phyloP scores from a whole-genome alignment of 2,113 vertebrate species.

The Steatornis caripensis region DNA sequence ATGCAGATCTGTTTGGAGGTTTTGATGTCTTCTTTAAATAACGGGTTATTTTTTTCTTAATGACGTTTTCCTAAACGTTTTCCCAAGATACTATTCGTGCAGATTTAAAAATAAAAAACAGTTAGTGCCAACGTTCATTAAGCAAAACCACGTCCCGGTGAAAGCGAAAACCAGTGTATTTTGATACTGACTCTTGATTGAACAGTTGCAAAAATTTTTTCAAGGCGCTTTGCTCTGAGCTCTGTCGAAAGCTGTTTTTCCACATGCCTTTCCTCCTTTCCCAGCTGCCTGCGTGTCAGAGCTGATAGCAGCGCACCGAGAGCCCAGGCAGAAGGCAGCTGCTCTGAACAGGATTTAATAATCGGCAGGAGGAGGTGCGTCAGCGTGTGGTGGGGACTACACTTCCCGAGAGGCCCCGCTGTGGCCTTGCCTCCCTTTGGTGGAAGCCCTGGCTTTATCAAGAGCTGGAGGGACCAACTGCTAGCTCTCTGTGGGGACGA shows the following conservation, averaged over 20 bases:
- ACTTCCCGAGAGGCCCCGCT: slow-evolving; percentile 54
- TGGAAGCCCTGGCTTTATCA: slow-evolving; percentile 39
- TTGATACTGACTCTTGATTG: neutral
- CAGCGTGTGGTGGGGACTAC: neutral
- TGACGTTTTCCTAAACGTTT: neutral
- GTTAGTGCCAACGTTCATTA: neutral
- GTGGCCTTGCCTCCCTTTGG: slow-evolving; percentile 2
- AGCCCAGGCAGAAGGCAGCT: neutral
- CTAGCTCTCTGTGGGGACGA: neutral
- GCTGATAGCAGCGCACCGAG: neutral
- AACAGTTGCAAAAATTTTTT: neutral
- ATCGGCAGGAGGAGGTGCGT: neutral
- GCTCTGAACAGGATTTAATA: neutral
- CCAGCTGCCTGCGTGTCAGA: neutral
- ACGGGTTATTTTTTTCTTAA: neutral
- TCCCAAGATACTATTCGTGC: neutral
- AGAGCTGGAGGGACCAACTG: neutral
- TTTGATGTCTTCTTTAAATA: neutral
- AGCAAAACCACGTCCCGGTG: neutral
- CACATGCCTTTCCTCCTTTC: neutral
- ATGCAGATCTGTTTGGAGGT: no score
- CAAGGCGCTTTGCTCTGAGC: neutral
- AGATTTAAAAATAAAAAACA: neutral
- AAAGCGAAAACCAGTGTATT: neutral
- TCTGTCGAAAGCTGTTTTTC: neutral